These are phyloP conservation scores for Indicator indicator DNA, from an alignment of 2,113 vertebrate species.

Conservation along the genomic window DNA sequence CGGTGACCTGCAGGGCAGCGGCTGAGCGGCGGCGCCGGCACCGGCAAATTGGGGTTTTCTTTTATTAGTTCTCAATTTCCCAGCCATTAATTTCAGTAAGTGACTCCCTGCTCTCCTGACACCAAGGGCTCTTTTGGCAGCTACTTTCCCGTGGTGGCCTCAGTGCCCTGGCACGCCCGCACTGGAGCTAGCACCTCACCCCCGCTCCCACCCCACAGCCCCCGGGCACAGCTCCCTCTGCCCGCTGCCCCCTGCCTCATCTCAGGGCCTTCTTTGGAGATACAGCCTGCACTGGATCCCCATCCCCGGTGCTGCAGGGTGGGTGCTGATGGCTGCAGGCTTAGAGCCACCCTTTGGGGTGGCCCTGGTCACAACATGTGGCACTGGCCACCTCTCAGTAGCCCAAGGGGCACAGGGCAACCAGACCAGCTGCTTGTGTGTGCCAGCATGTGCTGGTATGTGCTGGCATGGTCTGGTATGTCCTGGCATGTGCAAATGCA, in stretches of 20 bases:
- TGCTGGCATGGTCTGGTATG: no score
- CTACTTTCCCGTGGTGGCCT: neutral
- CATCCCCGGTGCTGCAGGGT: accelerated
- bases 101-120: neutral
- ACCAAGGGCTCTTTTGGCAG: neutral
- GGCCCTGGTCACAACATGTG: neutral
- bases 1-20: neutral
- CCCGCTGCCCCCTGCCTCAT: neutral
- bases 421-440: neutral
- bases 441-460: neutral
- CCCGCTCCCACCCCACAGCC: neutral
- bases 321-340: neutral
- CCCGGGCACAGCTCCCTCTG: neutral
- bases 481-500: no score
- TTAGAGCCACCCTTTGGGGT: neutral
- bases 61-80: constrained; percentile 37
- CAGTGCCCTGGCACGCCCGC: accelerated
- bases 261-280: neutral
- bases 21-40: neutral
- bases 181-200: accelerated
- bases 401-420: accelerated
- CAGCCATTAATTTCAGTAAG: constrained; percentile 19
- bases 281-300: neutral
- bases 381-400: neutral
- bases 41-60: neutral